Percentiles rank a stretch among this genome's conserved stretches.
Conservation (phyloP, 2,113 vertebrate genomes). For the Dasyurus viverrinus region DNA sequence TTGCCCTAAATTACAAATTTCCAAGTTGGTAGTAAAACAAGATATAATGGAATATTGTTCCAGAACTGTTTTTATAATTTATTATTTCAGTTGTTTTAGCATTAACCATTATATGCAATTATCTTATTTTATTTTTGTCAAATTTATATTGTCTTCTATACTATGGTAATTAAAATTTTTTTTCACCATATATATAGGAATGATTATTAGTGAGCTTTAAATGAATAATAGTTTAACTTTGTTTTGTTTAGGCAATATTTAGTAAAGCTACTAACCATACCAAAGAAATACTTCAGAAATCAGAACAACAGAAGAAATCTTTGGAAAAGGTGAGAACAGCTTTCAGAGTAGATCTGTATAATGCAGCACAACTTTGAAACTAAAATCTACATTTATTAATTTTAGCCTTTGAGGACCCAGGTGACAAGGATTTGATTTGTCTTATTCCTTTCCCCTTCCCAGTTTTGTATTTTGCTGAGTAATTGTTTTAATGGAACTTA, state of each 20-base stretch:
- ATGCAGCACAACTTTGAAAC: not conserved
- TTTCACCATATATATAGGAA: not conserved
- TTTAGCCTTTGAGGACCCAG: not conserved
- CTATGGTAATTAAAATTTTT: not conserved
- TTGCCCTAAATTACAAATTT: not conserved
- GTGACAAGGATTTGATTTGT: not conserved
- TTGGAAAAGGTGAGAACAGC: conserved; percentile 90
- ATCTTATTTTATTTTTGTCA: not conserved
- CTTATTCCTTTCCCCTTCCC: not conserved
- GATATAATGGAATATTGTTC: not conserved
- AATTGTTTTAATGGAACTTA: not conserved
- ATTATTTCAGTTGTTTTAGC: not conserved
- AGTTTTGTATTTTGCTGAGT: not conserved
- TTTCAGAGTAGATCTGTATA: not conserved
- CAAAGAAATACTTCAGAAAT: conserved; percentile 92
- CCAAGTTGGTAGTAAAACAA: not conserved
- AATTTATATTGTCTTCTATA: conserved; percentile 26
- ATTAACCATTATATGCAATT: not conserved
- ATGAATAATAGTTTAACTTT: not conserved
- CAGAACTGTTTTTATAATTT: not conserved
- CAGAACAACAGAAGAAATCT: conserved; percentile 88
- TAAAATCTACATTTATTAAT: not conserved
- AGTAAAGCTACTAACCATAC: conserved; percentile 94
- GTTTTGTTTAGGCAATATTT: conserved; percentile 87
- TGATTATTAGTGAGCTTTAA: conserved; percentile 20